A percentile compares a stretch with the other conserved stretches of the same genome.
Evolutionary conservation across 2,797 vertebrate genomes (phyloP).

Genomic region (Tauraco hartlaubi): DNA sequence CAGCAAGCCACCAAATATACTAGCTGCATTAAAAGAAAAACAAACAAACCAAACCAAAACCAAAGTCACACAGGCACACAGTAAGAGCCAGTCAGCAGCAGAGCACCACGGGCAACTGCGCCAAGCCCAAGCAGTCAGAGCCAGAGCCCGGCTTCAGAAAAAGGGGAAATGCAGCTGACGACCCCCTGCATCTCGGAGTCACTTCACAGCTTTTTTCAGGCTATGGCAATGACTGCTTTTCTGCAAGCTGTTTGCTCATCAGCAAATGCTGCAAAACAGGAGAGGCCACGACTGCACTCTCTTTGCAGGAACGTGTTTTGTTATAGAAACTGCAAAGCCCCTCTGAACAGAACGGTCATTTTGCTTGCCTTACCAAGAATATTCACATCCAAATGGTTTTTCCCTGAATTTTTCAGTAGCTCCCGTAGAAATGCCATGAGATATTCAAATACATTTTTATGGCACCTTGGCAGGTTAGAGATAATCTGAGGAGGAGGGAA

Average conservation of each 20-base stretch:
- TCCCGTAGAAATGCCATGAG: slow-evolving; percentile 93
- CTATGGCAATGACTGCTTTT: background rate
- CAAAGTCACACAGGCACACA: background rate
- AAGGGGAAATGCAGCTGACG: background rate
- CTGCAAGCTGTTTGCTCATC: accelerated
- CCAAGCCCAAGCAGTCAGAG: background rate
- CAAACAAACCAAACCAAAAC: background rate
- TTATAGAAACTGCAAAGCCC: too few relatives aligned
- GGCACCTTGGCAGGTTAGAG: slow-evolving; percentile 87
- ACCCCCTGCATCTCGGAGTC: accelerated
- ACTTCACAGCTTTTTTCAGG: too few relatives aligned
- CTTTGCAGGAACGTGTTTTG: background rate
- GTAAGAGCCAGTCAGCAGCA: background rate
- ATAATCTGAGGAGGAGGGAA: slow-evolving; percentile 82
- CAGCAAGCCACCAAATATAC: slow-evolving; percentile 90
- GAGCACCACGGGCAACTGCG: accelerated
- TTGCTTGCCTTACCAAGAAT: slow-evolving; percentile 87
- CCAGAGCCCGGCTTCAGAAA: accelerated
- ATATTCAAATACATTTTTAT: slow-evolving; percentile 95
- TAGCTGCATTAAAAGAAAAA: slow-evolving; percentile 76
- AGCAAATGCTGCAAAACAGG: background rate
- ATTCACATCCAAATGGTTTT: slow-evolving; percentile 91
- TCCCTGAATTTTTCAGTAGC: slow-evolving; percentile 88
- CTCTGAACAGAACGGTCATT: background rate
- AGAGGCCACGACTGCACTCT: accelerated